Evolutionary conservation across 2,797 vertebrate species (phyloP).

Genomic region (Phoebastria nigripes): DNA sequence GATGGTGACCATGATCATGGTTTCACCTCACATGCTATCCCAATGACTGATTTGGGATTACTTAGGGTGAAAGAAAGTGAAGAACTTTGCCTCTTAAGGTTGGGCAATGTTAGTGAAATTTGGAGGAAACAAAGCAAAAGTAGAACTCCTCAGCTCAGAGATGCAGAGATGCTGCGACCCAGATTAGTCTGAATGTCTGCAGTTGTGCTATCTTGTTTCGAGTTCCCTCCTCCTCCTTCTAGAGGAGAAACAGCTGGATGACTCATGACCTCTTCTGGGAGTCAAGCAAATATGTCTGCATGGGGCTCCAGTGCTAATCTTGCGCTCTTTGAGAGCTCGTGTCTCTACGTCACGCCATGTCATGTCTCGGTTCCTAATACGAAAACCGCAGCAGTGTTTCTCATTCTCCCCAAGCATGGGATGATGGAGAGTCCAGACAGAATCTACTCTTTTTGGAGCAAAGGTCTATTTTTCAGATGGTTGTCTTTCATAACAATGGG

Average conservation of each 20-base stretch:
- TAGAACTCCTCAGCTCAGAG: neutral
- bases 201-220: neutral
- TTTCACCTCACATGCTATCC: neutral
- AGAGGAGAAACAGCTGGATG: neutral
- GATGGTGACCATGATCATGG: fast-evolving
- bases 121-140: neutral
- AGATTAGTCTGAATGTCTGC: neutral
- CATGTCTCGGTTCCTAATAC: fast-evolving
- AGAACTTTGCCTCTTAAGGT: neutral
- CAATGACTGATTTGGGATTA: neutral
- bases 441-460: neutral
- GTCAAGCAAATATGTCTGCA: neutral
- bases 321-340: neutral
- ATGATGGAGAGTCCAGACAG: neutral
- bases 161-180: fast-evolving
- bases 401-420: neutral
- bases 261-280: neutral
- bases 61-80: neutral
- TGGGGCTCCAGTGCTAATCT: neutral
- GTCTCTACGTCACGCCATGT: fast-evolving
- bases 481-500: neutral
- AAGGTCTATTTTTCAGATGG: neutral
- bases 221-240: neutral
- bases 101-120: neutral
- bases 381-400: neutral